Base-by-base conservation (phyloP, 2,113 vertebrate species). In the Ornithorhynchus anatinus region DNA sequence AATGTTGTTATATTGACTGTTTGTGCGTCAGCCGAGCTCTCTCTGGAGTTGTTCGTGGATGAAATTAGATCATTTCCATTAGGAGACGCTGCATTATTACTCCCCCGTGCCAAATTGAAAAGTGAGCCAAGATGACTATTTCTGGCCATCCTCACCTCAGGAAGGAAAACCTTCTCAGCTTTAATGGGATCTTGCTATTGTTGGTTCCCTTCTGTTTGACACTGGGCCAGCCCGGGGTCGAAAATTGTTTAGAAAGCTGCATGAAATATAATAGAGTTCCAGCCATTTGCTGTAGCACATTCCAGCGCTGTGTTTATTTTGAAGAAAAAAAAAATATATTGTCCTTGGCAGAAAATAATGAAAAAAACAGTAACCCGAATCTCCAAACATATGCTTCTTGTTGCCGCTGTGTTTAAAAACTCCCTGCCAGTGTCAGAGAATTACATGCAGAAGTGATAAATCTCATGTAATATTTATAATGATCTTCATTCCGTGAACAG, bases 161-260 rank as follows among this genome's bases (percentile, higher is more conserved):
- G 97, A 97, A 99, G 96, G 96, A 96, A n/a, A n/a, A 96, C 94
- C 94, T 97, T 97, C 93, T 93, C 92, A 91, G 93, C 95, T 97
- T 97, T 97, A 97, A 97, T 96, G 96, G 95, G 95, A 93, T 95
- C 94, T 92, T 93, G 95, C 96, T 96, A 97, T 97, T 98, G 96
- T 98, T 95, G 94, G 91, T 94, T 82, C 93, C 95, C 96, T 98
- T 96, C 96, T 96, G 96, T 96, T 95, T 97, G 96, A 96, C 96
- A 92, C 84, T 0, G 73, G 88, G 95, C 97, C 96, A 94, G 89
- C 76, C 64, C 57, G 80, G 92, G 81, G 85, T 81, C 91, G 86
- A 91, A 90, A 91, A 92, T 91, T 94, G 92, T 91, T 93, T 92
- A 93, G 92, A 94, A 92, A 94, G 91, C 93, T 92, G 88, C 88